These are phyloP conservation scores for Tringa solitaria DNA, from an alignment of 2,113 vertebrate species.

Conservation along the genomic window DNA sequence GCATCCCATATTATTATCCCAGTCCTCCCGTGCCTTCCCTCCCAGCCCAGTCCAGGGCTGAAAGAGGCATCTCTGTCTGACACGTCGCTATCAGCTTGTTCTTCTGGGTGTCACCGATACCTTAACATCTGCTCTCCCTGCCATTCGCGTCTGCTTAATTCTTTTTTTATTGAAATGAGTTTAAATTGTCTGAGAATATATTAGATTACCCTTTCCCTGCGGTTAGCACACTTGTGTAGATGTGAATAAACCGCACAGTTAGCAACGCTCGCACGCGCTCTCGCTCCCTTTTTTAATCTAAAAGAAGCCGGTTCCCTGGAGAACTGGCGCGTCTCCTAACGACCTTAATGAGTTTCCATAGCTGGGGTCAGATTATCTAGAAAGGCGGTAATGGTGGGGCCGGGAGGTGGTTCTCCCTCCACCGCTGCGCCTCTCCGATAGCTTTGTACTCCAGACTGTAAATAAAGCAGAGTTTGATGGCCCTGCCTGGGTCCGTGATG, in stretches of 20 bases:
- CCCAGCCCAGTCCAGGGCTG: background rate
- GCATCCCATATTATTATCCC: fast-evolving
- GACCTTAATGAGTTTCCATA: background rate
- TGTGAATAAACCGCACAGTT: background rate
- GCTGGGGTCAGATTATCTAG: background rate
- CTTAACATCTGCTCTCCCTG: background rate
- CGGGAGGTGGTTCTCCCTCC: background rate
- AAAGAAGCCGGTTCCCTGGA: background rate
- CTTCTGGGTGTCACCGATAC: background rate
- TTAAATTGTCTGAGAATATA: constrained; percentile 24
- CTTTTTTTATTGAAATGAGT: constrained; percentile 52
- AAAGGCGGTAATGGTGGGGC: background rate
- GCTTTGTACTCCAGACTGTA: constrained; percentile 12
- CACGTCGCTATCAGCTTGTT: background rate
- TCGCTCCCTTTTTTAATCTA: background rate
- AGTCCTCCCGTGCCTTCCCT: fast-evolving
- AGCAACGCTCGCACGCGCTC: background rate
- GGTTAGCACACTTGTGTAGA: background rate
- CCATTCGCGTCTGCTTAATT: background rate
- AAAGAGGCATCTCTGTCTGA: fast-evolving
- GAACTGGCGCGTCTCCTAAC: background rate
- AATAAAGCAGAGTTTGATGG: background rate
- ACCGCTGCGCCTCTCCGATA: background rate
- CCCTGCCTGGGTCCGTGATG: background rate
- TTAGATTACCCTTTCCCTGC: background rate